Evolutionary conservation across 37 sponge, comb jelly and placozoan genomes (phyloP).

Genomic region (Geodia barretti): DNA sequence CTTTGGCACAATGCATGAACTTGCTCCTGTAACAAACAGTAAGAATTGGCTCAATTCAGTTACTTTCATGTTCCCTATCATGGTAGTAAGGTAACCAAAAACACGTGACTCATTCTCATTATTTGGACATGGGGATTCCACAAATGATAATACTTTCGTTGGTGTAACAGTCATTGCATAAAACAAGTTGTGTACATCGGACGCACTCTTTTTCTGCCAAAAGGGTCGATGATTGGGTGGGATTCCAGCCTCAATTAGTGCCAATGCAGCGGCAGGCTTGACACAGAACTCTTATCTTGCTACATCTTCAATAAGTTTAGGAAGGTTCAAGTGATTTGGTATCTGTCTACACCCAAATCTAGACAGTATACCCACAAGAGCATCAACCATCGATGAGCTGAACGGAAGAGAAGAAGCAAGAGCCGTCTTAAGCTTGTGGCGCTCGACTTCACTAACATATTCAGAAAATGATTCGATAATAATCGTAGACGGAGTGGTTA

Average conservation of each 20-base stretch:
- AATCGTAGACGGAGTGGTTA: background rate
- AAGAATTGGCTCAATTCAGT: conserved; percentile 16
- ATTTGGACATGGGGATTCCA: background rate
- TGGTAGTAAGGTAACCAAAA: background rate
- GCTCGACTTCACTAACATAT: conserved; percentile 2
- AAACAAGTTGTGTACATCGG: background rate
- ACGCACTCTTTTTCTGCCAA: conserved; percentile 1
- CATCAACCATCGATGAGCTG: background rate
- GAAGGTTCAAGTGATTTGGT: background rate
- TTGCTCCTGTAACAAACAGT: conserved; percentile 27
- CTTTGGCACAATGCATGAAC: conserved; percentile 9
- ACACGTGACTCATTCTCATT: background rate
- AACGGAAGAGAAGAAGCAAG: background rate
- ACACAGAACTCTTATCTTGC: conserved; percentile 14
- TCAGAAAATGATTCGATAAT: conserved; percentile 19
- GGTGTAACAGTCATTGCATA: background rate
- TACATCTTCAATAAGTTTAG: conserved; percentile 1
- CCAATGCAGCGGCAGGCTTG: conserved; percentile 13
- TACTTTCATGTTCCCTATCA: conserved; percentile 19
- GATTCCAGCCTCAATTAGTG: conserved; percentile 19
- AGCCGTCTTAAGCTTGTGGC: background rate
- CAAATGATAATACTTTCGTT: conserved; percentile 7
- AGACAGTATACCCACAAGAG: background rate
- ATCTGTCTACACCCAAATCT: conserved; percentile 9
- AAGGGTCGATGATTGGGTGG: conserved; percentile 4